Evolutionary conservation across 1,140 invertebrate species (phyloP).

Genomic region (Schlechtendalia chinensis): DNA sequence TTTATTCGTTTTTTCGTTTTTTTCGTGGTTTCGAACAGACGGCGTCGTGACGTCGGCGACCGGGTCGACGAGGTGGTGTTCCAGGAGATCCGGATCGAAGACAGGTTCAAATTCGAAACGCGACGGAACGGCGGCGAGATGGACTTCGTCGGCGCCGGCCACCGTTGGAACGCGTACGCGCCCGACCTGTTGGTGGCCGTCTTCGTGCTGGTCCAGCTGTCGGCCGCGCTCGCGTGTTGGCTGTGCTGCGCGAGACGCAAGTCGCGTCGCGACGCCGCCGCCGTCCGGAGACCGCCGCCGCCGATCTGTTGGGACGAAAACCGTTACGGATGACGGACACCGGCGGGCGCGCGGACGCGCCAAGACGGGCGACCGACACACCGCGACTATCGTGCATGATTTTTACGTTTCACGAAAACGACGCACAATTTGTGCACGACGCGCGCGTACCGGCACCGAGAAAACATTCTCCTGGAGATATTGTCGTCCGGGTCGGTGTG

Average conservation of each 20-base stretch:
- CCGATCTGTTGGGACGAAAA: no score
- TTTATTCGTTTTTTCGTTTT: no score
- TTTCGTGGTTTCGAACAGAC: no score
- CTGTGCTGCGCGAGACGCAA: background rate
- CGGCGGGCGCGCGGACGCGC: no score
- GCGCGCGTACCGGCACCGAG: no score
- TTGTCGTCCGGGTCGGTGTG: no score
- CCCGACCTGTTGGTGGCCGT: background rate
- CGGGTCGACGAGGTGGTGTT: conserved; percentile 57
- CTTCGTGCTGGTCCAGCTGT: conserved; percentile 9
- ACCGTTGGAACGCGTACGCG: conserved; percentile 24
- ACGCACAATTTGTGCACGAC: no score
- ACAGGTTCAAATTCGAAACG: conserved; percentile 58
- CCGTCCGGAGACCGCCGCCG: background rate
- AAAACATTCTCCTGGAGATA: no score
- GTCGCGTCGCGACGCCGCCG: background rate
- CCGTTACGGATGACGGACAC: no score
- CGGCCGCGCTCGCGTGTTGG: background rate
- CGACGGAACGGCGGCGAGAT: background rate
- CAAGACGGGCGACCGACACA: no score
- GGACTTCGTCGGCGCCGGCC: background rate
- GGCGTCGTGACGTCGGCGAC: background rate
- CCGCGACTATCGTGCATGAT: no score
- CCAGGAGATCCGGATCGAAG: conserved; percentile 60
- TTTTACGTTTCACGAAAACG: no score